phyloP scores from a whole-genome alignment of 2,888 invertebrate species.

The Mystacides longicornis region DNA sequence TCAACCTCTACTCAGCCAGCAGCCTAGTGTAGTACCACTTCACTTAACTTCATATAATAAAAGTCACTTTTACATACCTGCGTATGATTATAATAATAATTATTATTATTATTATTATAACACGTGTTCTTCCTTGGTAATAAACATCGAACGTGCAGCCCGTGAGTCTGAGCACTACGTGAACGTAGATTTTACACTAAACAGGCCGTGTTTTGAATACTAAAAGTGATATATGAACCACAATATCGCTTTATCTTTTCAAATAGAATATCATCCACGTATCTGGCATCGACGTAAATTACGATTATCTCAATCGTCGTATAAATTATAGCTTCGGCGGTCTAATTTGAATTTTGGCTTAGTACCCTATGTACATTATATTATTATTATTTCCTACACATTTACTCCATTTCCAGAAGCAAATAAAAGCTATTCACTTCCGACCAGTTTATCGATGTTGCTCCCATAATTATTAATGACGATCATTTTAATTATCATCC shows the following conservation, averaged over 20 bases:
- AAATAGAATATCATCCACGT: slow-evolving; percentile 2
- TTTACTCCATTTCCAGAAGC: no score
- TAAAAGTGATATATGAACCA: neutral
- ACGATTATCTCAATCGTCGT: neutral
- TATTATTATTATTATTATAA: no score
- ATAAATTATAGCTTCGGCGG: neutral
- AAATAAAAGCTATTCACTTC: no score
- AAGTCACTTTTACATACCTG: no score
- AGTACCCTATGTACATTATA: no score
- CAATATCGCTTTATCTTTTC: neutral
- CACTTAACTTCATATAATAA: no score
- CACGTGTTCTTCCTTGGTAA: neutral
- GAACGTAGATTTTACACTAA: neutral
- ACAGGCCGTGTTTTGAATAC: neutral
- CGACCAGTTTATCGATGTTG: no score
- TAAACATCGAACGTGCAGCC: neutral
- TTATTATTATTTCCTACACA: no score
- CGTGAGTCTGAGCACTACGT: no score
- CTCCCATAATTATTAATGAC: neutral
- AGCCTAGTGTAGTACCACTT: no score
- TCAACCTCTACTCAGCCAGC: no score
- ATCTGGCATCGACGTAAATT: slow-evolving; percentile 1
- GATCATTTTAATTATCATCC: neutral
- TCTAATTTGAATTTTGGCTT: neutral
- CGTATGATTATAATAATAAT: no score